phyloP scores from a whole-genome alignment of 1,140 invertebrate genomes.

The Episyrphus balteatus region DNA sequence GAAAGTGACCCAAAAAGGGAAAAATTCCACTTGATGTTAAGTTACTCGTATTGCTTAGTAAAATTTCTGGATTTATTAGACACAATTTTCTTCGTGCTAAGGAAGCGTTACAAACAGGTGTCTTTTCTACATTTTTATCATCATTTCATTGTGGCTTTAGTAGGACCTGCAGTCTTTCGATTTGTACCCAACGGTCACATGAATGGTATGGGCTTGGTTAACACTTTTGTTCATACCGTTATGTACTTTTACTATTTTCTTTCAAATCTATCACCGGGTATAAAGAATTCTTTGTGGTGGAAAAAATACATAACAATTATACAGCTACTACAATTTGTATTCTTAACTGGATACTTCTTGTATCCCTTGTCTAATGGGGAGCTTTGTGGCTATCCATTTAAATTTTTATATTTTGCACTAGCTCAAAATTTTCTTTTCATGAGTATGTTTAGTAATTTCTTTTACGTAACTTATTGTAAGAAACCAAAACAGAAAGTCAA shows the following conservation, averaged over 20 bases:
- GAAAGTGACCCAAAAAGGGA: neutral
- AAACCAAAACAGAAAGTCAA: too few species aligned
- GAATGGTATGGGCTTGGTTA: slow-evolving; percentile 57
- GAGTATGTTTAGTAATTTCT: too few species aligned
- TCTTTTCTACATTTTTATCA: slow-evolving; percentile 68
- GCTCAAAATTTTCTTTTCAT: too few species aligned
- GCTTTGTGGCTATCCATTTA: neutral
- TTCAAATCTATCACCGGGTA: slow-evolving; percentile 47
- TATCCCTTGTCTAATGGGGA: neutral
- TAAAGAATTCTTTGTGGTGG: slow-evolving; percentile 61
- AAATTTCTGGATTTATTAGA: slow-evolving; percentile 44
- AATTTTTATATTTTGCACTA: neutral
- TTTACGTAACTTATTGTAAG: too few species aligned
- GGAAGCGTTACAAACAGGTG: slow-evolving; percentile 66
- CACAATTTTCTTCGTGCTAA: slow-evolving; percentile 58
- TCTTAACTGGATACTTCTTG: slow-evolving; percentile 37
- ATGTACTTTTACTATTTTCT: slow-evolving; percentile 70
- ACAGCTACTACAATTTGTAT: slow-evolving; percentile 64
- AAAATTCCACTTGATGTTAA: neutral
- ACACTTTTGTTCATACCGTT: slow-evolving; percentile 62
- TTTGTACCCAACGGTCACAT: slow-evolving; percentile 42
- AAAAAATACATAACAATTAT: slow-evolving; percentile 70
- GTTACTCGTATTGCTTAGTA: slow-evolving; percentile 34
- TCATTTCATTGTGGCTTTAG: slow-evolving; percentile 38
- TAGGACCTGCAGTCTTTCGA: slow-evolving; percentile 1